Conservation (phyloP, 92 coral and sea anemone genomes). For the Actinostola sp. region DNA sequence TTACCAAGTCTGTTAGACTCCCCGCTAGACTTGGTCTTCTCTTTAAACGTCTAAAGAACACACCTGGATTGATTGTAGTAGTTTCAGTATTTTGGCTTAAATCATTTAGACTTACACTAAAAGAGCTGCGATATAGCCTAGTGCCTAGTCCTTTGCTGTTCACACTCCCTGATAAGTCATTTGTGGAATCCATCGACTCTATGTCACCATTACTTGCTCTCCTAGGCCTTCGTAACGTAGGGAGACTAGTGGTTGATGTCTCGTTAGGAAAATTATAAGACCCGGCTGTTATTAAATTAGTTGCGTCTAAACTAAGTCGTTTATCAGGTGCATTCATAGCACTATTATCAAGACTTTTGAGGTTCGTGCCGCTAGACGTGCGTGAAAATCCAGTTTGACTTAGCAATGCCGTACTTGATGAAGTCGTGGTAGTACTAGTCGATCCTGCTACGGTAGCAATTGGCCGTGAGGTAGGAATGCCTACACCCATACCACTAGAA, state of each 20-base stretch:
- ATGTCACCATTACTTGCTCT: constrained; percentile 94
- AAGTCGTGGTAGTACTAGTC: constrained; percentile 57
- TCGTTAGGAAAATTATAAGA: constrained; percentile 28
- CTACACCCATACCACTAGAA: constrained; percentile 62
- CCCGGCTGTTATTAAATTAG: constrained; percentile 38
- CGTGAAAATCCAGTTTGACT: constrained; percentile 69
- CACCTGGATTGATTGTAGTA: constrained; percentile 39
- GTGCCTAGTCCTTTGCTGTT: constrained; percentile 26
- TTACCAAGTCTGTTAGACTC: constrained; percentile 77
- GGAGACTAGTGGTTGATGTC: constrained; percentile 45
- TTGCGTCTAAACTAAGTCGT: constrained; percentile 72
- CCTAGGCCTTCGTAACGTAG: constrained; percentile 81
- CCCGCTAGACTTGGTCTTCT: constrained; percentile 87
- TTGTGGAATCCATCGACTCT: constrained; percentile 59
- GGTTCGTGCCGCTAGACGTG: constrained; percentile 89
- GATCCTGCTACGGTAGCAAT: constrained; percentile 75
- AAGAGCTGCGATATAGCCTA: constrained; percentile 76
- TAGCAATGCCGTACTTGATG: constrained; percentile 45
- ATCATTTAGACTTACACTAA: constrained; percentile 86
- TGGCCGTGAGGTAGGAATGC: constrained; percentile 68
- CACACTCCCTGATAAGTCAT: constrained; percentile 21
- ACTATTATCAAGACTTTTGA: constrained; percentile 59
- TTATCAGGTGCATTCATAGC: constrained; percentile 50
- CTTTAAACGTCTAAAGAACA: constrained; percentile 79
- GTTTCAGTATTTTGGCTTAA: constrained; percentile 43